These are phyloP conservation scores for Micrastur ruficollis DNA, from an alignment of 2,797 vertebrate genomes.

Conservation along the genomic window DNA sequence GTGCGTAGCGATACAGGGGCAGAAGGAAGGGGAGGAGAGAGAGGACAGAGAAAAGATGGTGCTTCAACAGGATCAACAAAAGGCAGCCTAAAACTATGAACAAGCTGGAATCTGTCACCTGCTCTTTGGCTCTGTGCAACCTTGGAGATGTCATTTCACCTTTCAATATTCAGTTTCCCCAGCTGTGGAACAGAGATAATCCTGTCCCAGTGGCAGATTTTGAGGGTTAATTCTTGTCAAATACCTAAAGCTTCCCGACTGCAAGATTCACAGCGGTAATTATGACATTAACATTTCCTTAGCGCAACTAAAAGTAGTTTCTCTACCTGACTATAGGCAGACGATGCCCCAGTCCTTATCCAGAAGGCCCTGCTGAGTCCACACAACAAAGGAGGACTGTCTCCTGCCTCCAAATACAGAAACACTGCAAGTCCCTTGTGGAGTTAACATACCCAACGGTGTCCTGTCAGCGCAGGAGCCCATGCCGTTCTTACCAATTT, in stretches of 20 bases:
- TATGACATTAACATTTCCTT: accelerated
- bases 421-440: accelerated
- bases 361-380: background rate
- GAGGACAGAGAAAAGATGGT: background rate
- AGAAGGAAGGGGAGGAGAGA: background rate
- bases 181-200: background rate
- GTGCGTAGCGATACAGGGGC: background rate
- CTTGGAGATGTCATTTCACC: background rate
- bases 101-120: background rate
- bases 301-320: background rate
- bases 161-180: background rate
- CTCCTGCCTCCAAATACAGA: accelerated
- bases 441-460: accelerated
- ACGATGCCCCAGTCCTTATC: accelerated
- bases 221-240: background rate
- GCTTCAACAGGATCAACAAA: background rate
- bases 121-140: background rate
- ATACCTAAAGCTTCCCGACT: background rate
- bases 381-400: accelerated
- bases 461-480: accelerated
- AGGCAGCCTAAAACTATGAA: background rate
- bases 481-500: constrained; percentile 79
- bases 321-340: background rate
- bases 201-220: background rate
- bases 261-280: accelerated